Conservation (phyloP, 2,888 invertebrate species). For the Lepetodrilus schrolli region DNA sequence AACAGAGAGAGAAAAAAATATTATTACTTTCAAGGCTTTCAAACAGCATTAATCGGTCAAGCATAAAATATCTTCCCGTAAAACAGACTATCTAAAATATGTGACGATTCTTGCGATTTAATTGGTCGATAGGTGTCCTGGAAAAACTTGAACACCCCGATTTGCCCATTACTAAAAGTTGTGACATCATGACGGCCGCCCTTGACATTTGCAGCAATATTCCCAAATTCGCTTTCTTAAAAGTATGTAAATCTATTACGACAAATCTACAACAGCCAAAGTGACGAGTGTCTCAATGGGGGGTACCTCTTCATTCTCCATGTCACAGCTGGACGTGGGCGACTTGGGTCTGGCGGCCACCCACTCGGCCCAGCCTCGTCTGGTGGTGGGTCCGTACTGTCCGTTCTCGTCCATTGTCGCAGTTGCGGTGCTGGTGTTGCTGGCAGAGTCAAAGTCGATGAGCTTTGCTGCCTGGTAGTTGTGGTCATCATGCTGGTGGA, state of each 20-base stretch:
- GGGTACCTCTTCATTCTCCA: slow-evolving; percentile 41
- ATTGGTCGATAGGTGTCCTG: no score
- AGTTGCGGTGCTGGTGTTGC: slow-evolving; percentile 61
- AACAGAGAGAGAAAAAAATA: not conserved
- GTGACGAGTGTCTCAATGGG: no score
- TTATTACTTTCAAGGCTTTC: not conserved
- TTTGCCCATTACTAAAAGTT: no score
- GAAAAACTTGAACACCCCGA: no score
- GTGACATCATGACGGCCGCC: not conserved
- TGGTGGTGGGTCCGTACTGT: slow-evolving; percentile 82
- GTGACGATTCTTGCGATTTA: no score
- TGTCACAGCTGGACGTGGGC: slow-evolving; percentile 38
- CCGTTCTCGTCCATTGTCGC: slow-evolving; percentile 42
- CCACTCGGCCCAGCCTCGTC: slow-evolving; percentile 86
- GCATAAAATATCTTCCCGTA: not conserved
- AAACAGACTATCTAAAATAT: no score
- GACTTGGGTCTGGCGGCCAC: slow-evolving; percentile 68
- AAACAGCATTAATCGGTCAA: not conserved
- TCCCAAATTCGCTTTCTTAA: no score
- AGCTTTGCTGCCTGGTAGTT: slow-evolving; percentile 55
- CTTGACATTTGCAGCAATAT: not conserved
- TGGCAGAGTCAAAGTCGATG: slow-evolving; percentile 67
- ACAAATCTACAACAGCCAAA: no score
- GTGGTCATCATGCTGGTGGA: slow-evolving; percentile 37
- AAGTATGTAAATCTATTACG: no score